Base-by-base conservation (phyloP, 2,888 invertebrate genomes). In the Odontocerum albicorne region DNA sequence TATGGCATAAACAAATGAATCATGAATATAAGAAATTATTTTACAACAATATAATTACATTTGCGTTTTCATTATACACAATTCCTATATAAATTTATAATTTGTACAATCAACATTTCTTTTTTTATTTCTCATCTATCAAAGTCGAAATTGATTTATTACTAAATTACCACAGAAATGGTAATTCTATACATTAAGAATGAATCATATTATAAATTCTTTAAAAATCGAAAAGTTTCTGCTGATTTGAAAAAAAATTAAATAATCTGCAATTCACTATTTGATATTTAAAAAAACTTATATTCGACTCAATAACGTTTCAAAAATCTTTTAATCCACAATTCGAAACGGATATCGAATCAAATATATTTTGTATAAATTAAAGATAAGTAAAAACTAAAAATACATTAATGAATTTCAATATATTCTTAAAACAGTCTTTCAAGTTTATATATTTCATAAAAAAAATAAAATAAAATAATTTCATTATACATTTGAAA, bases 11-110 rank as follows among this genome's bases (percentile, higher is more conserved):
- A 70, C 71, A 68, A 66, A 66, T 66, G 63, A 65, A 71, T 68
- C 76, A 77, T 71, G 68, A 71, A 67, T 74, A 74, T 75, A 77
- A 76, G 77, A 77, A 77, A 76, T 77, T 75, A 77, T 72, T 72
- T 74, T 72, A 73, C 68, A 66, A 72, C 73, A 74, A 71, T 70
- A 71, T 70, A 71, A 59, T 55, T 55, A 63, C 75, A 77, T 72
- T 75, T 75, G 75, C 74, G 71, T 68, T 70, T 55, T 33, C 42
- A 55, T 49, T 57, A 58, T 53, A 71, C 68, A 69, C 70, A 73
- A 73, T 72, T 72, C 52, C 52, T 55, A 46, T 19, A 1, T 38
- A 59, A 52, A 55, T 51, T 59, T 44, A 55, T 55, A 59, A 55
- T 59, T 59, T 59, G 59, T 59, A 59, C 59, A 59, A 51, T 59